phyloP scores from a whole-genome alignment of 2,113 vertebrate species.

The Mugil cephalus region DNA sequence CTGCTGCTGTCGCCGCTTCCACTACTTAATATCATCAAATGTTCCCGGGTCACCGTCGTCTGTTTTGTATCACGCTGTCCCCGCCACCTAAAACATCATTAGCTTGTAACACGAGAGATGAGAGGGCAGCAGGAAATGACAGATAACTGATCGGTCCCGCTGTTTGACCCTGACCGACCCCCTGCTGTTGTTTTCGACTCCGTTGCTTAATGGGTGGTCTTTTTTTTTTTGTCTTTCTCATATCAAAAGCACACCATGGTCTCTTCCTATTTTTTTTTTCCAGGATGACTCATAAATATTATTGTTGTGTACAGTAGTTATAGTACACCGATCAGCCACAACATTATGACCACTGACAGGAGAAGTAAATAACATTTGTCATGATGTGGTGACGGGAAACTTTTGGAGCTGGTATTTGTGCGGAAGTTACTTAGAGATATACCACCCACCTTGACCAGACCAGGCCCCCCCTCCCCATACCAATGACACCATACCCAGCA shows the following conservation, averaged over 20 bases:
- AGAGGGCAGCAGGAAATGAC: conserved; percentile 8
- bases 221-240: not conserved
- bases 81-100: conserved; percentile 13
- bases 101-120: conserved; percentile 1
- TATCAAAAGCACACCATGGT: not conserved
- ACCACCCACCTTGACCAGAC: too few species aligned
- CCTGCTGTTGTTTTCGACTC: not conserved
- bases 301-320: too few species aligned
- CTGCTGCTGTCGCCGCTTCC: conserved; percentile 11
- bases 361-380: too few species aligned
- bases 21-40: conserved; percentile 21
- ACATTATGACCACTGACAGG: too few species aligned
- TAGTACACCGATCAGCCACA: too few species aligned
- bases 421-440: too few species aligned
- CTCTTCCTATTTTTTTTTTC: not conserved
- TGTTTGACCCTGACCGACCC: conserved; percentile 16
- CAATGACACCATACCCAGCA: too few species aligned
- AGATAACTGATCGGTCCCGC: conserved; percentile 6
- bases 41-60: conserved; percentile 13
- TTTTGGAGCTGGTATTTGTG: too few species aligned
- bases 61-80: not conserved
- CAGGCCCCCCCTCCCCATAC: too few species aligned
- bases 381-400: too few species aligned
- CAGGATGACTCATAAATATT: not conserved
- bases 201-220: not conserved